phyloP scores from a whole-genome alignment of 2,888 invertebrate species.

The Helleia helle region DNA sequence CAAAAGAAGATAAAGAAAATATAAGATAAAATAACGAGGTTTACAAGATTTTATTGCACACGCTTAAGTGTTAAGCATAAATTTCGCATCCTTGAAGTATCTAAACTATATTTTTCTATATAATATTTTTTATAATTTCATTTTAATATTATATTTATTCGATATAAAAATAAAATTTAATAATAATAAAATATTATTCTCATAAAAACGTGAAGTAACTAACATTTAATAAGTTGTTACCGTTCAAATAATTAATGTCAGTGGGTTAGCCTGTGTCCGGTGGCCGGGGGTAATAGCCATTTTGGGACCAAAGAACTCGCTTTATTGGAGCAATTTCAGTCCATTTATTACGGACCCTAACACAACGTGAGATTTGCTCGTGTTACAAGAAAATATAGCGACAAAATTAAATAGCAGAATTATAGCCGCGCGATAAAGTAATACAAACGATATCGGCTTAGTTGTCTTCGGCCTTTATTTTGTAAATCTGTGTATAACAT shows the following conservation, averaged over 20 bases:
- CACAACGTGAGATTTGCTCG: constrained; percentile 27
- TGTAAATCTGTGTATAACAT: background rate
- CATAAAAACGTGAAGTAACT: too few relatives aligned
- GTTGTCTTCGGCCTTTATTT: background rate
- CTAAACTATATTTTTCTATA: too few relatives aligned
- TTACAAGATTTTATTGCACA: too few relatives aligned
- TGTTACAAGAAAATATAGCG: constrained; percentile 13
- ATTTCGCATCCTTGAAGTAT: too few relatives aligned
- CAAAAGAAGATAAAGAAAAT: too few relatives aligned
- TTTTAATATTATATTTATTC: too few relatives aligned
- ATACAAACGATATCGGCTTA: background rate
- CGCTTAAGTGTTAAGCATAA: too few relatives aligned
- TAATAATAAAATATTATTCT: too few relatives aligned
- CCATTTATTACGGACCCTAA: constrained; percentile 36
- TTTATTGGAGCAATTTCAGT: constrained; percentile 55
- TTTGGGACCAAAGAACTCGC: constrained; percentile 55
- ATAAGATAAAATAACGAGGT: too few relatives aligned
- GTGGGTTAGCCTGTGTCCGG: constrained; percentile 28
- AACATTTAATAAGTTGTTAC: constrained; percentile 35
- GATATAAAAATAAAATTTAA: too few relatives aligned
- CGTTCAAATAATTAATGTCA: constrained; percentile 58
- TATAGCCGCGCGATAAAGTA: constrained; percentile 5
- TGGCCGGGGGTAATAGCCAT: constrained; percentile 60
- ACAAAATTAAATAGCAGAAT: constrained; percentile 11
- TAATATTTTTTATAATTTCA: too few relatives aligned